Evolutionary conservation across 2,888 invertebrate genomes (phyloP).

Genomic region (Orthosia gracilis): DNA sequence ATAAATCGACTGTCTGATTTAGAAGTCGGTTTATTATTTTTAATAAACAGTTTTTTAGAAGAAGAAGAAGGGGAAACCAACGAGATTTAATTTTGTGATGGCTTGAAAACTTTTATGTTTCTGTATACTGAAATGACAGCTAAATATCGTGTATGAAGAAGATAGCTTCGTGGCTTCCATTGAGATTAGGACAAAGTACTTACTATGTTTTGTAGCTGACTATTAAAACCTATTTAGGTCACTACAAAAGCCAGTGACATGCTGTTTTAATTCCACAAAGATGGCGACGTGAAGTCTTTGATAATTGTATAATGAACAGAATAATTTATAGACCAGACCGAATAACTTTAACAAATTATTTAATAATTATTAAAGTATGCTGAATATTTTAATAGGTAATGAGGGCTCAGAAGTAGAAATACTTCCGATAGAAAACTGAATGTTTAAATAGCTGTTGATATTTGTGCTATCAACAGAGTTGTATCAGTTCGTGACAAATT

Average conservation of each 20-base stretch:
- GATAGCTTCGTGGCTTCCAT: background rate
- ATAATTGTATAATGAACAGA: constrained; percentile 30
- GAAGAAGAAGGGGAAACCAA: background rate
- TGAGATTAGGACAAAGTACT: background rate
- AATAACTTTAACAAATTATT: constrained; percentile 18
- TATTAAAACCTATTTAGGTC: constrained; percentile 12
- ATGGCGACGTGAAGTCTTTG: constrained; percentile 37
- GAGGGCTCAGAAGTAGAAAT: constrained; percentile 4
- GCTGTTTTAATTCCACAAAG: constrained; percentile 9
- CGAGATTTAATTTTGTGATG: background rate
- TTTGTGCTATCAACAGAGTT: constrained; percentile 36
- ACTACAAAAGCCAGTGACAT: background rate
- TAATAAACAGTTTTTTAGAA: background rate
- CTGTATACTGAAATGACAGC: background rate
- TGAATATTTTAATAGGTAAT: constrained; percentile 45
- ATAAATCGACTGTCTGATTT: too few relatives aligned
- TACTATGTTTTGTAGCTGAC: too few relatives aligned
- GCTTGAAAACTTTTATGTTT: background rate
- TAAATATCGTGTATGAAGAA: background rate
- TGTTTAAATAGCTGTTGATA: constrained; percentile 31
- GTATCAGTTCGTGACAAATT: constrained; percentile 60
- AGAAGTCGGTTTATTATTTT: too few relatives aligned
- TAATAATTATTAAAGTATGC: constrained; percentile 20
- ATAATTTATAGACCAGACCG: constrained; percentile 18
- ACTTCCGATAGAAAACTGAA: constrained; percentile 33